phyloP scores from a whole-genome alignment of 2,888 invertebrate species.

The Scaptodrosophila latifasciaeformis region DNA sequence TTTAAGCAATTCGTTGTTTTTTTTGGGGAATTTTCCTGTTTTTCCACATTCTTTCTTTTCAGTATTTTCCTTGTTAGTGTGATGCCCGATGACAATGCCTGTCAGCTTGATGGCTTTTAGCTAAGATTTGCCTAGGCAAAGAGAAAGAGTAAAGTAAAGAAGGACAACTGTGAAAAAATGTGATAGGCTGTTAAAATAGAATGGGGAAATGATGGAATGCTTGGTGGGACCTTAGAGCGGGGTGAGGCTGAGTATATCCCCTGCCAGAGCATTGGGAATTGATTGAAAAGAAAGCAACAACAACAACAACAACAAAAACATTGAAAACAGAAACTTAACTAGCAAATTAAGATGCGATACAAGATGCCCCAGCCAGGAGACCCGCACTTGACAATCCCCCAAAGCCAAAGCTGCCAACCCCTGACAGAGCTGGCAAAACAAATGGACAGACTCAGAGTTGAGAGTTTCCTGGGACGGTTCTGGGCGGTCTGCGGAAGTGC shows the following conservation, averaged over 20 bases:
- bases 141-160: not conserved
- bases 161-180: not conserved
- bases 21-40: too few relatives aligned
- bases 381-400: not conserved
- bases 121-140: conserved; percentile 49
- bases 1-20: too few relatives aligned
- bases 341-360: conserved; percentile 37
- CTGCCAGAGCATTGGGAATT: conserved; percentile 63
- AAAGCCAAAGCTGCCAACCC: not conserved
- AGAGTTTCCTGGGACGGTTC: not conserved
- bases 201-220: too few relatives aligned
- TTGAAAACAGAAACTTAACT: conserved; percentile 31
- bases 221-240: too few relatives aligned
- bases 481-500: conserved; percentile 2
- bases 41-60: too few relatives aligned
- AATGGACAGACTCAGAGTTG: not conserved
- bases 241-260: conserved; percentile 21
- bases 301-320: conserved; percentile 29
- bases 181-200: too few relatives aligned
- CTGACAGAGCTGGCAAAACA: not conserved
- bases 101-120: conserved; percentile 60
- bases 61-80: conserved; percentile 46
- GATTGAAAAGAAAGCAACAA: conserved; percentile 56
- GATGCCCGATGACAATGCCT: conserved; percentile 61
- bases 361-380: too few relatives aligned